Conservation (phyloP, 2,113 vertebrate species). For the Rallus limicola region DNA sequence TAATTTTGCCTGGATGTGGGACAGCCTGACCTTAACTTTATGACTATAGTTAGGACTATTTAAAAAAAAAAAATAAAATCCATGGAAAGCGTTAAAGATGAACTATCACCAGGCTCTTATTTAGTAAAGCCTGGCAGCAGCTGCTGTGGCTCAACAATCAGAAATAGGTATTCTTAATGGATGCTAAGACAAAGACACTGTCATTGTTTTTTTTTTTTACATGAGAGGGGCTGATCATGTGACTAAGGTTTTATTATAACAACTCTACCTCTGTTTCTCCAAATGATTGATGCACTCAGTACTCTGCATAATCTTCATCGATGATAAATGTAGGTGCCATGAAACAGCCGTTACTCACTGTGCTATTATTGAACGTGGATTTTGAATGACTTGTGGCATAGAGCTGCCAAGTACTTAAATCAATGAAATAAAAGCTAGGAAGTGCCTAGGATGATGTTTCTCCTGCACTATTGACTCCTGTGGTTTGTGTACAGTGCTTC, state of each 20-base stretch:
- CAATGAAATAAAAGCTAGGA: not conserved
- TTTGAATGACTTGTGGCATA: conserved; percentile 25
- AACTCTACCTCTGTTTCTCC: not conserved
- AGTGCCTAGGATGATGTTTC: not conserved
- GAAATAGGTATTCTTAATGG: not conserved
- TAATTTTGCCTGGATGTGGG: not conserved
- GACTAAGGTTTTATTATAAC: not conserved
- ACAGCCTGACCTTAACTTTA: not conserved
- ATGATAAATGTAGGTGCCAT: not conserved
- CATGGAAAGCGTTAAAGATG: not conserved
- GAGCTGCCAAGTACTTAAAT: not conserved
- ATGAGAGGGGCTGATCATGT: not conserved
- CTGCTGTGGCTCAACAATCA: not conserved
- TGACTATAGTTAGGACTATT: not conserved
- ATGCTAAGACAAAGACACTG: not conserved
- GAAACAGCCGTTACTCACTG: not conserved
- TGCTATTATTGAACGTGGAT: conserved; percentile 2
- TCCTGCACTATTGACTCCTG: not conserved
- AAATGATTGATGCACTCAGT: not conserved
- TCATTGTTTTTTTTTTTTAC: conserved; percentile 18
- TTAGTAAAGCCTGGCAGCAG: not conserved
- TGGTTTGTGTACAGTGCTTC: not conserved
- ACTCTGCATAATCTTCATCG: not conserved
- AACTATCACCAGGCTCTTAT: not conserved
- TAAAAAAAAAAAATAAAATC: not conserved